Evolutionary conservation across 2,113 vertebrate species (phyloP).

Genomic region (Corythaixoides concolor): DNA sequence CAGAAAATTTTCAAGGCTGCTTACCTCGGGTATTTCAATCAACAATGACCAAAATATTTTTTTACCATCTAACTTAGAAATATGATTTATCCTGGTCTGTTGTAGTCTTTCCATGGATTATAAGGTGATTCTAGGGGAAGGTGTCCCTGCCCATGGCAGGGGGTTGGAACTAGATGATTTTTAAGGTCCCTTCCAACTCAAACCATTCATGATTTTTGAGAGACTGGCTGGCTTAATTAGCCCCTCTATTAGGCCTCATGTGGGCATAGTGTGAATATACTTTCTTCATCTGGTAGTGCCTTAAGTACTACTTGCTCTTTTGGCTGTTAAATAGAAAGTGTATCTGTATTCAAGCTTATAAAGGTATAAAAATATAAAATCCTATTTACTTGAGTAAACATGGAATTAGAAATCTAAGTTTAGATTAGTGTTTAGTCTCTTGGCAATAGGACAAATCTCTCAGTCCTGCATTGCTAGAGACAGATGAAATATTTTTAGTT

Average conservation of each 20-base stretch:
- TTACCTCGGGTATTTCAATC: background rate
- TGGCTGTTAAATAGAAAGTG: background rate
- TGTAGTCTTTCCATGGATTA: background rate
- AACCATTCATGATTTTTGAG: background rate
- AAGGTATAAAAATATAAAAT: background rate
- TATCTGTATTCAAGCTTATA: background rate
- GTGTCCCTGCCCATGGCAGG: no score
- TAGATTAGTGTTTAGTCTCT: background rate
- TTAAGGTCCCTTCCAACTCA: no score
- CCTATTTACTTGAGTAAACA: background rate
- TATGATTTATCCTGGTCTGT: background rate
- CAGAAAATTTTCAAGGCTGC: background rate
- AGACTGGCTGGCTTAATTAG: background rate
- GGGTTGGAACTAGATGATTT: no score
- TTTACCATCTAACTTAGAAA: background rate
- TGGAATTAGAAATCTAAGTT: slow-evolving; percentile 4
- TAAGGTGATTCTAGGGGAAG: background rate
- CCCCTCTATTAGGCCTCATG: background rate
- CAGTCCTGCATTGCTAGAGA: background rate
- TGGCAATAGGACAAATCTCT: background rate
- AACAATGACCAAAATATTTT: background rate
- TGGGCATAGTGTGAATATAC: background rate
- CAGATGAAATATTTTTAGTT: background rate
- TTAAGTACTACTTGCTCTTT: background rate
- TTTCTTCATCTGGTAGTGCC: background rate